phyloP scores from a whole-genome alignment of 2,888 invertebrate genomes.

The Lobophora halterata region DNA sequence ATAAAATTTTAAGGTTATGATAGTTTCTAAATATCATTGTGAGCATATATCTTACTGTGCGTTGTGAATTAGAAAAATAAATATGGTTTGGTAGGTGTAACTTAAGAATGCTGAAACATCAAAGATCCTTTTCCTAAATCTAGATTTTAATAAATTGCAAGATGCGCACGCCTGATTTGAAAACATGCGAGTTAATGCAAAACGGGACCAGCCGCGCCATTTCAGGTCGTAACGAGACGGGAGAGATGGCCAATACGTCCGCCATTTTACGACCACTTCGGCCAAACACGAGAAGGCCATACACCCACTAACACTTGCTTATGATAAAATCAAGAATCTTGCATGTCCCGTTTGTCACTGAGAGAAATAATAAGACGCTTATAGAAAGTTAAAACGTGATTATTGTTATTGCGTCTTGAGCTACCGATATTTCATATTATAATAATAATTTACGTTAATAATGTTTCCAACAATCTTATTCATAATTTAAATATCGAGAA shows the following conservation, averaged over 20 bases:
- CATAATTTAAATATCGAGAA: too few relatives aligned
- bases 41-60: too few relatives aligned
- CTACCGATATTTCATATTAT: too few relatives aligned
- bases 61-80: too few relatives aligned
- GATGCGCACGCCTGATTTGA: conserved; percentile 9
- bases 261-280: conserved; percentile 31
- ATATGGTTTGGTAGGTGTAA: too few relatives aligned
- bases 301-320: conserved; percentile 30
- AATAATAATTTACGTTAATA: too few relatives aligned
- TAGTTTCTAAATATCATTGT: too few relatives aligned
- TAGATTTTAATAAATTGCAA: not conserved
- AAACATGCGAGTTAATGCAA: conserved; percentile 21
- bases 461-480: too few relatives aligned
- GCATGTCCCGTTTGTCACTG: conserved; percentile 1
- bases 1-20: too few relatives aligned
- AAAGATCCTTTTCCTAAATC: not conserved
- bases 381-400: too few relatives aligned
- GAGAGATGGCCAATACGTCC: conserved; percentile 30
- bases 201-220: conserved; percentile 23
- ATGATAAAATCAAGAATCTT: conserved; percentile 10
- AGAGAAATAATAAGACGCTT: not conserved
- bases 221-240: conserved; percentile 22
- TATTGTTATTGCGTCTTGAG: too few relatives aligned
- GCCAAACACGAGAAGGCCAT: conserved; percentile 19
- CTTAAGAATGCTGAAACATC: not conserved